phyloP scores from a whole-genome alignment of 2,797 vertebrate genomes.

The Tinamus major region DNA sequence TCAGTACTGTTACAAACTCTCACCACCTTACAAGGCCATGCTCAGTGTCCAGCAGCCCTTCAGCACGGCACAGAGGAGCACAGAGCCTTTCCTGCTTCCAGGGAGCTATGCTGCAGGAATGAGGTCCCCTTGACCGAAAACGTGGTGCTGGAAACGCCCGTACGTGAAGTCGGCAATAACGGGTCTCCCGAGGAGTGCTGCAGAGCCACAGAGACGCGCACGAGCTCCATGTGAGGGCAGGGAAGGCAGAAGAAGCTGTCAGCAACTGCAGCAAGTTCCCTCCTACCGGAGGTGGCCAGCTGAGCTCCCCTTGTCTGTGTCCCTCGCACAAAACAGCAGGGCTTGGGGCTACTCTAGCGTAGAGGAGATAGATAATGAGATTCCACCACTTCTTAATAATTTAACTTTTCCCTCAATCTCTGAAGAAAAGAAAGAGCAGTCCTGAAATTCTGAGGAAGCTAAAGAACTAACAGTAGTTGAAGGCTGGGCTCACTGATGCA shows the following conservation, averaged over 20 bases:
- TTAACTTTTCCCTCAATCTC: background rate
- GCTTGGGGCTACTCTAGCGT: background rate
- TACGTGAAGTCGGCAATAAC: background rate
- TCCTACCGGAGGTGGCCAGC: accelerated
- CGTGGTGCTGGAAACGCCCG: accelerated
- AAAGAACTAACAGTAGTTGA: background rate
- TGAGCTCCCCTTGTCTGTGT: accelerated
- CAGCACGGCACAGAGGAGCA: background rate
- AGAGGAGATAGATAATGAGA: background rate
- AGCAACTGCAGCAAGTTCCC: background rate
- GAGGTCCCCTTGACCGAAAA: background rate
- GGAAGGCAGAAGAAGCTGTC: background rate
- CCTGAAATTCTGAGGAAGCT: background rate
- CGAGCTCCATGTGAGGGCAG: background rate
- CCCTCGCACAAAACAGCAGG: background rate
- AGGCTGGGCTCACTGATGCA: background rate
- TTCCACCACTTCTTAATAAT: background rate
- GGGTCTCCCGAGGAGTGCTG: background rate
- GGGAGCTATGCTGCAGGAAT: background rate
- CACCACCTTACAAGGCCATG: accelerated
- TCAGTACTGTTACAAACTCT: background rate
- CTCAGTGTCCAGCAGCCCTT: background rate
- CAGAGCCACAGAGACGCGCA: accelerated
- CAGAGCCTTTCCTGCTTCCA: background rate
- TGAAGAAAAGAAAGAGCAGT: background rate